Conservation (phyloP, 2,888 invertebrate species). For the Petrophora chlorosata region DNA sequence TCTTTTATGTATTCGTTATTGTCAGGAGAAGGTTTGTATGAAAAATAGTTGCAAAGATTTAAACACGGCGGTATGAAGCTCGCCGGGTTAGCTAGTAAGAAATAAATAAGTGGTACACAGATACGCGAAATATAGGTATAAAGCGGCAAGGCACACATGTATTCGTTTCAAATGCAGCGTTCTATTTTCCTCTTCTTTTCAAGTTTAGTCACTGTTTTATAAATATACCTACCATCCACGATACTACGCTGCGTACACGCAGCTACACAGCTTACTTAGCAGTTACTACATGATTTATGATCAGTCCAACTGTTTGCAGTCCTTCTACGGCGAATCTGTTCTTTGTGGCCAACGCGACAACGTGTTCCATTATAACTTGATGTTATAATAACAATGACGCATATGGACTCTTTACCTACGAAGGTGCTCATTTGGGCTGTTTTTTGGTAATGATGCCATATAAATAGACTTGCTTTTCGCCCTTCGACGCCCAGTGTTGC, state of each 20-base stretch:
- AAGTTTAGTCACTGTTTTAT: constrained; percentile 10
- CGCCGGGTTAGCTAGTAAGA: too few species aligned
- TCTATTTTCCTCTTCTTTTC: too few species aligned
- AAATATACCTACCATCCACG: neutral
- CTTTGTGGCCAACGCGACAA: constrained; percentile 31
- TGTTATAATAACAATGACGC: constrained; percentile 26
- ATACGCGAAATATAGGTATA: too few species aligned
- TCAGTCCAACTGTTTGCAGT: constrained; percentile 59
- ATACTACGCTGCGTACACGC: constrained; percentile 17
- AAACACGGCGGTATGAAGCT: too few species aligned
- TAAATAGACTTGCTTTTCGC: constrained; percentile 17
- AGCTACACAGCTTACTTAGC: constrained; percentile 8
- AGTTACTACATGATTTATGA: constrained; percentile 66
- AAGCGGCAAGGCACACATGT: too few species aligned
- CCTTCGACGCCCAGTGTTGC: constrained; percentile 14
- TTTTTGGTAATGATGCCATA: constrained; percentile 26
- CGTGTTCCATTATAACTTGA: constrained; percentile 25
- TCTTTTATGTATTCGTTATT: too few species aligned
- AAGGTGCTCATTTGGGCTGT: constrained; percentile 21
- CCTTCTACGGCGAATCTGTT: constrained; percentile 62
- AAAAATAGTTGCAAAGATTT: too few species aligned
- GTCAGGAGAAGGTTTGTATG: too few species aligned
- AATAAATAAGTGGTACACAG: too few species aligned
- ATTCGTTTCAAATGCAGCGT: too few species aligned
- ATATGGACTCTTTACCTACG: constrained; percentile 31